phyloP scores from a whole-genome alignment of 2,888 invertebrate species.

The Leptinotarsa haldemani region DNA sequence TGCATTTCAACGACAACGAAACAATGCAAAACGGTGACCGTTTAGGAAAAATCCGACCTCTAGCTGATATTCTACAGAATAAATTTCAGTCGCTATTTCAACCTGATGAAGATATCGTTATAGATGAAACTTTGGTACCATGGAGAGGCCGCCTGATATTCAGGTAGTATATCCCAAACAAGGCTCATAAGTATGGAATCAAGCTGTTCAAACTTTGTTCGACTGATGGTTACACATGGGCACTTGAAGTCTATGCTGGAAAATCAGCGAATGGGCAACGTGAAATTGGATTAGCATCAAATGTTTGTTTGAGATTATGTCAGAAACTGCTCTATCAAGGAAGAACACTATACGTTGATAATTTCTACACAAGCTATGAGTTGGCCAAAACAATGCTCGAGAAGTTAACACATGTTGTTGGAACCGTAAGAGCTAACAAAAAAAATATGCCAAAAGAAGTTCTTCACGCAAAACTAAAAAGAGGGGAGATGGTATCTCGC shows the following conservation, averaged over 20 bases:
- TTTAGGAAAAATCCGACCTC: slow-evolving; percentile 27
- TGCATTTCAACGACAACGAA: neutral
- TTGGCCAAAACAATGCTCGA: slow-evolving; percentile 44
- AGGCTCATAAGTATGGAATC: slow-evolving; percentile 7
- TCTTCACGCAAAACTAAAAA: slow-evolving; percentile 45
- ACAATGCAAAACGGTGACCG: slow-evolving; percentile 24
- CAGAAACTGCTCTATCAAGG: too few relatives aligned
- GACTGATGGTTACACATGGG: slow-evolving; percentile 30
- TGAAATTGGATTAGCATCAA: slow-evolving; percentile 27
- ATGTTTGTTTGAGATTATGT: slow-evolving; percentile 18
- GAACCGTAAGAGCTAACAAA: slow-evolving; percentile 50
- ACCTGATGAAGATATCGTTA: slow-evolving; percentile 47
- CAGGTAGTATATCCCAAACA: slow-evolving; percentile 44
- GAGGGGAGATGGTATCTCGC: slow-evolving; percentile 49
- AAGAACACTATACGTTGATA: too few relatives aligned
- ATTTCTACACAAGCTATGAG: slow-evolving; percentile 49
- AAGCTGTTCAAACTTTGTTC: slow-evolving; percentile 36
- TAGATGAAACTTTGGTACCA: slow-evolving; percentile 51
- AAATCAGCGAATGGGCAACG: slow-evolving; percentile 22
- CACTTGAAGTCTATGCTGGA: slow-evolving; percentile 28
- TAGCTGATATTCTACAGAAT: slow-evolving; percentile 29
- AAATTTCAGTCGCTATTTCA: slow-evolving; percentile 44
- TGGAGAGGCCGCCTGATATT: slow-evolving; percentile 50
- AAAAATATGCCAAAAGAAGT: slow-evolving; percentile 47
- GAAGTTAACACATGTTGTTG: slow-evolving; percentile 55